These are phyloP conservation scores for Rallus limicola DNA, from an alignment of 2,113 vertebrate species.

Conservation along the genomic window DNA sequence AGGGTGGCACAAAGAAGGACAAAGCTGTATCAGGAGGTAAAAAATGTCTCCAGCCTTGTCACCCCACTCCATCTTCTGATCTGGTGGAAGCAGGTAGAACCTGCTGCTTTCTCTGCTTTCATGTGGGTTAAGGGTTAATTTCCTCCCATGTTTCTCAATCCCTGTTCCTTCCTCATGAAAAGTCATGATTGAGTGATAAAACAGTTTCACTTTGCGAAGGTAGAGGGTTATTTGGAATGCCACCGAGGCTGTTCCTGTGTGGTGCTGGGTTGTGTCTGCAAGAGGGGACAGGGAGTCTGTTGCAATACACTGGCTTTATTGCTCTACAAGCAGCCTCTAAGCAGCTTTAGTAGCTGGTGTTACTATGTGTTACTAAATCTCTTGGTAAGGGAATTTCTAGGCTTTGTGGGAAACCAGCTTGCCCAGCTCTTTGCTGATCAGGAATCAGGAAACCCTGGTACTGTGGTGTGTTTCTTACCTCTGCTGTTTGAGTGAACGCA, in stretches of 20 bases:
- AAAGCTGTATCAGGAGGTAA: neutral
- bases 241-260: slow-evolving; percentile 19
- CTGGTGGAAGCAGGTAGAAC: slow-evolving; percentile 31
- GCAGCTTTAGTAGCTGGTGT: neutral
- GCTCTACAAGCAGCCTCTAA: slow-evolving; percentile 13
- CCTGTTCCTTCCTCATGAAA: slow-evolving; percentile 30
- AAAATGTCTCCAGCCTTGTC: neutral
- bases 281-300: neutral
- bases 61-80: neutral
- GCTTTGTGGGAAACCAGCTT: neutral
- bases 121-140: slow-evolving; percentile 37
- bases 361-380: slow-evolving; percentile 21
- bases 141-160: slow-evolving; percentile 32
- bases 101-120: slow-evolving; percentile 27
- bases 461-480: neutral
- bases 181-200: slow-evolving; percentile 35
- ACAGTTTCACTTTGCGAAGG: neutral
- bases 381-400: neutral
- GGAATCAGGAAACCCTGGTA: neutral
- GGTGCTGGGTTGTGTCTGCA: neutral
- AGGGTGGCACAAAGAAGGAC: neutral
- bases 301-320: slow-evolving; percentile 23
- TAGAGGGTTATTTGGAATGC: slow-evolving; percentile 45
- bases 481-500: neutral
- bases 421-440: neutral